Evolutionary conservation across 1,140 invertebrate genomes (phyloP).

Genomic region (Bombus confusus): DNA sequence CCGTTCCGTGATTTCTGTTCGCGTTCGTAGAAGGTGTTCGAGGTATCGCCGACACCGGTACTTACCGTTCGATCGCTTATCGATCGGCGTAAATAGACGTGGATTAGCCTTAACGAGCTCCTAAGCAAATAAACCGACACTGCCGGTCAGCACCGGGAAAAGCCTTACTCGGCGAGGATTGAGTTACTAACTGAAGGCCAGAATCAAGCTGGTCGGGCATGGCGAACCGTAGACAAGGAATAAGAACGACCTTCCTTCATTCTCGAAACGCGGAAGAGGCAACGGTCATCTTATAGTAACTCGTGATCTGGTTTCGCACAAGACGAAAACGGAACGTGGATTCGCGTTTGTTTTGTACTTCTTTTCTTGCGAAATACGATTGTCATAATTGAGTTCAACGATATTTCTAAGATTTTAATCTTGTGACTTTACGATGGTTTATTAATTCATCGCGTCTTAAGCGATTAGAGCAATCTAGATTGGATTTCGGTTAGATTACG

Average conservation of each 20-base stretch:
- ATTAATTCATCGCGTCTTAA: no score
- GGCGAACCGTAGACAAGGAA: not conserved
- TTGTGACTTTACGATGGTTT: not conserved
- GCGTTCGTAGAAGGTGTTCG: constrained; percentile 27
- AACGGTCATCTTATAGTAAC: not conserved
- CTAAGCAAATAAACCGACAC: constrained; percentile 57
- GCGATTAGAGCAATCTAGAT: no score
- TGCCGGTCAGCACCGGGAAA: constrained; percentile 31
- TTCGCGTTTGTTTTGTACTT: not conserved
- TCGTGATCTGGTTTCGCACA: not conserved
- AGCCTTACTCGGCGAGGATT: constrained; percentile 56
- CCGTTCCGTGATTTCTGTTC: constrained; percentile 25
- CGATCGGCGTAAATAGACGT: constrained; percentile 58
- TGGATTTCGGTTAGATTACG: no score
- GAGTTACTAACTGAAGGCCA: constrained; percentile 50
- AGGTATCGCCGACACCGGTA: constrained; percentile 36
- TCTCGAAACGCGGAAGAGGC: not conserved
- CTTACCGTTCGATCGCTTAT: constrained; percentile 53
- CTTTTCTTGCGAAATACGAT: no score
- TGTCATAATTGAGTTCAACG: not conserved
- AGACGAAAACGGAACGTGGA: not conserved
- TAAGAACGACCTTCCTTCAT: not conserved
- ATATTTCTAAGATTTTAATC: not conserved
- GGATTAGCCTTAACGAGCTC: constrained; percentile 50
- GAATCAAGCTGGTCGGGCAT: constrained; percentile 16